A percentile compares a stretch with the other conserved stretches of the same genome.
These are phyloP conservation scores for Asobara japonica DNA, from an alignment of 1,140 invertebrate species.

Conservation along the genomic window DNA sequence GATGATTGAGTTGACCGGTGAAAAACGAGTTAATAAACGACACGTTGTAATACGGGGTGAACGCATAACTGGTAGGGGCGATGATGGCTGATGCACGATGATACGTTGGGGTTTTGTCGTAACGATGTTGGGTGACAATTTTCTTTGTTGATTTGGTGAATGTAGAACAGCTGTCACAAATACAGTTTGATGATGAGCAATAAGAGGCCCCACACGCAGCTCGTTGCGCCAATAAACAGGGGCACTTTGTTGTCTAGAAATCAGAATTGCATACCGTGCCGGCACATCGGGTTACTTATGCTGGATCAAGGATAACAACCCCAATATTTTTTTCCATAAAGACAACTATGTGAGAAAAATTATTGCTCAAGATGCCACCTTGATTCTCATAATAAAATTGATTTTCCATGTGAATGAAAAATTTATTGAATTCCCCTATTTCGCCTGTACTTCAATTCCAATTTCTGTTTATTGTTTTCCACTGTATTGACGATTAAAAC, in stretches of 20 bases:
- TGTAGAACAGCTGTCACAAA: slow-evolving; percentile 71
- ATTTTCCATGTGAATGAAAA: neutral
- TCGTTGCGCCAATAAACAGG: slow-evolving; percentile 77
- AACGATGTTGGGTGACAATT: slow-evolving; percentile 54
- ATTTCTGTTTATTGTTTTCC: slow-evolving; percentile 6
- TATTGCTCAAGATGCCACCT: neutral
- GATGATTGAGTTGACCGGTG: slow-evolving; percentile 60
- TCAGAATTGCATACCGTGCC: slow-evolving; percentile 68
- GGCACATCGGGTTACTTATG: slow-evolving; percentile 44
- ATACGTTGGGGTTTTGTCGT: slow-evolving; percentile 63
- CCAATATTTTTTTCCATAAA: slow-evolving; percentile 24
- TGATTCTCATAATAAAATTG: neutral
- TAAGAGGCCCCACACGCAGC: slow-evolving; percentile 77
- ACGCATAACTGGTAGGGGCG: slow-evolving; percentile 65
- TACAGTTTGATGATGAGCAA: slow-evolving; percentile 76
- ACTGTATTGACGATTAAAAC: neutral
- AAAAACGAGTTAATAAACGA: slow-evolving; percentile 66
- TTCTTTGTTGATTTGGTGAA: slow-evolving; percentile 23
- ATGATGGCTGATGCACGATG: slow-evolving; percentile 62
- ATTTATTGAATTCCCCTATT: neutral
- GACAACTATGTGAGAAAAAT: neutral
- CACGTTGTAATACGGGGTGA: slow-evolving; percentile 62
- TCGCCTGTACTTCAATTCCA: slow-evolving; percentile 11
- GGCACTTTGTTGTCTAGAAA: slow-evolving; percentile 75
- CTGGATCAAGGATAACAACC: slow-evolving; percentile 30